These are phyloP conservation scores for Antitype chi DNA, from an alignment of 2,888 invertebrate species.

Conservation along the genomic window DNA sequence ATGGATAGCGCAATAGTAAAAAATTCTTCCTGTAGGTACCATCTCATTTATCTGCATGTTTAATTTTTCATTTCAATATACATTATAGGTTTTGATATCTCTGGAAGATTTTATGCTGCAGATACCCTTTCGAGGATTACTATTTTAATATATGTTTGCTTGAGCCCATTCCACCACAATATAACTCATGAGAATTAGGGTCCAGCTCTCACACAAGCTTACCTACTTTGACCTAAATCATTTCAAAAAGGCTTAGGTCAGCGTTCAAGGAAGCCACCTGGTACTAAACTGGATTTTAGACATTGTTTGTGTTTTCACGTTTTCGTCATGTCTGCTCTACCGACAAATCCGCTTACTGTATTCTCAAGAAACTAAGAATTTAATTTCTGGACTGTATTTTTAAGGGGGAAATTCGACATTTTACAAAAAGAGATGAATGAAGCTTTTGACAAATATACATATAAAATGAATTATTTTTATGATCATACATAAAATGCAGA, in stretches of 20 bases:
- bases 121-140: background rate
- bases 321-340: background rate
- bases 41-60: too few relatives aligned
- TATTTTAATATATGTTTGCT: background rate
- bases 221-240: conserved; percentile 48
- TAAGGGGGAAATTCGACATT: background rate
- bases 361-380: conserved; percentile 4
- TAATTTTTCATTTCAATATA: background rate
- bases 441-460: background rate
- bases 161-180: conserved; percentile 13
- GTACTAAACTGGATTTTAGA: conserved; percentile 16
- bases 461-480: too few relatives aligned
- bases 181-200: conserved; percentile 24
- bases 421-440: background rate
- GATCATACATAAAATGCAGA: too few relatives aligned
- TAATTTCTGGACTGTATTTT: conserved; percentile 8
- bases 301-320: conserved; percentile 20
- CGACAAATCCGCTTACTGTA: conserved; percentile 21
- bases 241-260: conserved; percentile 36
- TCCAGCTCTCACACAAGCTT: conserved; percentile 21
- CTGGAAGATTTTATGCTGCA: background rate
- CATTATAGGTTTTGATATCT: background rate
- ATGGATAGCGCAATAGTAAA: too few relatives aligned
- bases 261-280: conserved; percentile 36
- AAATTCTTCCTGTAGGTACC: too few relatives aligned